Evolutionary conservation across 2,797 vertebrate genomes (phyloP).

Genomic region (Heliangelus exortis): DNA sequence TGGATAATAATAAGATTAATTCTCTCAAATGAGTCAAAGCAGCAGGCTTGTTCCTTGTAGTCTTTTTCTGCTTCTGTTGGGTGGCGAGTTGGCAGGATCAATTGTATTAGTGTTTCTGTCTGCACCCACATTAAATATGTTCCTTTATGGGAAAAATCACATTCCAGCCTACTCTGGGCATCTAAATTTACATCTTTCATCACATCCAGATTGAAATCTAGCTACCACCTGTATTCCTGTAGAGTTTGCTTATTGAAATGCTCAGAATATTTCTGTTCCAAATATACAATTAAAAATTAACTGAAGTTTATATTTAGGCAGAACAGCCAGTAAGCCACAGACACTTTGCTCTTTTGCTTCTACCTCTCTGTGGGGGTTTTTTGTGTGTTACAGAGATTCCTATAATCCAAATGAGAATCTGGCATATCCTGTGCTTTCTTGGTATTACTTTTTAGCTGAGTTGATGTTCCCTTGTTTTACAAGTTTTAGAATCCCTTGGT

Average conservation of each 20-base stretch:
- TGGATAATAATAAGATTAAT: background rate
- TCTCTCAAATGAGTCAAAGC: slow-evolving; percentile 6
- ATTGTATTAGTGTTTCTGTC: slow-evolving; percentile 46
- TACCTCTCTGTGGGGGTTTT: background rate
- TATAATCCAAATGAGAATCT: background rate
- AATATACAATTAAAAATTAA: slow-evolving; percentile 36
- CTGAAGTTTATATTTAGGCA: slow-evolving; percentile 48
- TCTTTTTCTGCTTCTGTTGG: background rate
- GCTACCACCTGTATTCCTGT: slow-evolving; percentile 43
- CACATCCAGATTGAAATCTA: slow-evolving; percentile 41
- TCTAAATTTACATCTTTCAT: slow-evolving; percentile 51
- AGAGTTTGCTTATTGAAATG: slow-evolving; percentile 14
- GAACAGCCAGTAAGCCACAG: slow-evolving; percentile 25
- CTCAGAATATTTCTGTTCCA: slow-evolving; percentile 20
- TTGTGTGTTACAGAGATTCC: background rate
- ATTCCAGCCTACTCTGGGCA: slow-evolving; percentile 36
- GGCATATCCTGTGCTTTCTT: background rate
- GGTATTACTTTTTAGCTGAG: background rate
- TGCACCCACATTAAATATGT: slow-evolving; percentile 49
- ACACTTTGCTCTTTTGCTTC: background rate
- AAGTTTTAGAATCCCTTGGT: background rate
- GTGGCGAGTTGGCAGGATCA: background rate
- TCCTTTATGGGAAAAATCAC: slow-evolving; percentile 32
- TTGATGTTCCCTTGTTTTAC: background rate
- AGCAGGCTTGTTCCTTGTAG: background rate